Percentiles rank a stretch among this genome's conserved stretches.
phyloP scores from a whole-genome alignment of 2,797 vertebrate genomes.

The Intellagama lesueurii region DNA sequence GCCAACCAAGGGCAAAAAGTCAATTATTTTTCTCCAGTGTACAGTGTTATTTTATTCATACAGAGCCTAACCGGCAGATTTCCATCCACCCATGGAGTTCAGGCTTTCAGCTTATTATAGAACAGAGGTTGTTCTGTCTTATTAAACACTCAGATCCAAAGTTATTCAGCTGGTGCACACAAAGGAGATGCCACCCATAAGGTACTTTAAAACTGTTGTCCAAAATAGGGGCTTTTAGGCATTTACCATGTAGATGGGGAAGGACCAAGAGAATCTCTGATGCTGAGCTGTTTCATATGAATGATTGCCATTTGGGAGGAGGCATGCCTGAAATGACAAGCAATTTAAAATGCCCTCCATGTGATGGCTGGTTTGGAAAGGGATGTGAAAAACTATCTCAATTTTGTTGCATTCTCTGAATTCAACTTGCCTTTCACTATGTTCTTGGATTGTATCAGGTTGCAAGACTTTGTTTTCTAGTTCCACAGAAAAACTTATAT shows the following conservation, averaged over 20 bases:
- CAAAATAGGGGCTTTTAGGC: background rate
- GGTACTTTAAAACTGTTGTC: background rate
- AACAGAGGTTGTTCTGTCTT: background rate
- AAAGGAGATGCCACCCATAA: background rate
- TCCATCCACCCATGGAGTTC: background rate
- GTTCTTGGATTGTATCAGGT: background rate
- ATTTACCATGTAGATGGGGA: background rate
- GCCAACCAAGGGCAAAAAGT: constrained; percentile 24
- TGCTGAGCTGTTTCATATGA: background rate
- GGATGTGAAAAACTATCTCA: background rate
- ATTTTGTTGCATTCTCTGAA: background rate
- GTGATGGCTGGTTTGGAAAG: background rate
- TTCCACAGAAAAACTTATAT: background rate
- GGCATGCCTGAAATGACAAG: background rate
- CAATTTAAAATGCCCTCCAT: background rate
- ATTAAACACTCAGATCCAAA: background rate
- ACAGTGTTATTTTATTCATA: constrained; percentile 17
- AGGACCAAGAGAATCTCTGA: background rate
- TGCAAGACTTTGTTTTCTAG: background rate
- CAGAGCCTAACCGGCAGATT: background rate
- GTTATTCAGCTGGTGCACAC: background rate
- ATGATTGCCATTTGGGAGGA: background rate
- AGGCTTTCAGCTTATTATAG: background rate
- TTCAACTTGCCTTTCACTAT: background rate
- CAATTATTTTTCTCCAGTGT: background rate